phyloP scores from a whole-genome alignment of 1,140 invertebrate species.

The Drosophila kepulauana region DNA sequence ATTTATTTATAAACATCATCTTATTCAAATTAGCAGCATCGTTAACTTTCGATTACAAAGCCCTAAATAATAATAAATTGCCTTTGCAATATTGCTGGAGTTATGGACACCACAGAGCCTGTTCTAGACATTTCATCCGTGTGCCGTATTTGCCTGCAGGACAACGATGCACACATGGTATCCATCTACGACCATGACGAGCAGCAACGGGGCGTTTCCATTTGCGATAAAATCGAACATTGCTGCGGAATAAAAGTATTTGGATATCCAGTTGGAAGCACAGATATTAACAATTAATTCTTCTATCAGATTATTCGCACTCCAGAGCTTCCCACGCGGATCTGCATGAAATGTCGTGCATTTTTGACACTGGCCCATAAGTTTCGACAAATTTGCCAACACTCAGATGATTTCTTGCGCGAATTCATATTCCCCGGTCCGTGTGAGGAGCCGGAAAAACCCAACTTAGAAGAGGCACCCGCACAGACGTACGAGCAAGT shows the following conservation, averaged over 20 bases:
- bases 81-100: background rate
- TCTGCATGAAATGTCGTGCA: slow-evolving; percentile 69
- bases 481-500: slow-evolving; percentile 48
- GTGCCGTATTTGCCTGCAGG: slow-evolving; percentile 75
- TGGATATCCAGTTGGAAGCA: too few species aligned
- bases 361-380: slow-evolving; percentile 71
- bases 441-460: background rate
- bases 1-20: slow-evolving; percentile 19
- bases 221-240: slow-evolving; percentile 75
- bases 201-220: slow-evolving; percentile 27
- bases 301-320: slow-evolving; percentile 53
- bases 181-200: slow-evolving; percentile 69
- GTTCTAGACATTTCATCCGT: slow-evolving; percentile 51
- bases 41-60: slow-evolving; percentile 1
- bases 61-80: background rate
- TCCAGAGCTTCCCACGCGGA: slow-evolving; percentile 60
- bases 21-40: slow-evolving; percentile 35
- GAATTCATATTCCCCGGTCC: slow-evolving; percentile 61
- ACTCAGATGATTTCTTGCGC: slow-evolving; percentile 69
- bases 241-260: slow-evolving; percentile 64
- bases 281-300: background rate
- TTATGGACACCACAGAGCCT: slow-evolving; percentile 32
- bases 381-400: slow-evolving; percentile 75
- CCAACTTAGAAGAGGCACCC: slow-evolving; percentile 11
- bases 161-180: slow-evolving; percentile 68